phyloP scores from a whole-genome alignment of 2,797 vertebrate species.

The Phaenicophaeus curvirostris region DNA sequence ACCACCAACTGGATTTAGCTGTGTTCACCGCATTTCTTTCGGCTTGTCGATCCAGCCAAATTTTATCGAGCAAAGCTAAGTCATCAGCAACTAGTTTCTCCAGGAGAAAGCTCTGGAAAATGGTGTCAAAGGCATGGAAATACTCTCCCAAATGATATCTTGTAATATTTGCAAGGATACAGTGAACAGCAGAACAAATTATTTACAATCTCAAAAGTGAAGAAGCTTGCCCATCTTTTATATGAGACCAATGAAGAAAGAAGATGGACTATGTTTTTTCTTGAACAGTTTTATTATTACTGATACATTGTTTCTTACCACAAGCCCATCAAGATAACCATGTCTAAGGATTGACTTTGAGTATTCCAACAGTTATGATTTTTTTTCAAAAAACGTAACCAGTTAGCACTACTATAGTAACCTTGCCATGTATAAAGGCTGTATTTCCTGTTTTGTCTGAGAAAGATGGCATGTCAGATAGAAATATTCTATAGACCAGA shows the following conservation, averaged over 20 bases:
- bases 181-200: not conserved
- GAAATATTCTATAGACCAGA: not conserved
- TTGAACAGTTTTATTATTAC: not conserved
- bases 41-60: too few relatives aligned
- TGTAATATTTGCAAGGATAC: not conserved
- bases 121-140: not conserved
- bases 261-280: not conserved
- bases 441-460: not conserved
- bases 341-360: not conserved
- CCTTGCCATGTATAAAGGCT: not conserved
- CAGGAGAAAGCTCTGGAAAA: too few relatives aligned
- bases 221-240: not conserved
- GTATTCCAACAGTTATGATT: not conserved
- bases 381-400: not conserved
- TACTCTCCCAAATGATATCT: not conserved
- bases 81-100: too few relatives aligned
- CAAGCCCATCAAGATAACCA: not conserved
- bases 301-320: not conserved
- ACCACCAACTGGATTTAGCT: too few relatives aligned
- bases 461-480: not conserved
- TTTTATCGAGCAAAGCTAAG: too few relatives aligned
- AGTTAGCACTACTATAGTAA: not conserved
- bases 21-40: too few relatives aligned
- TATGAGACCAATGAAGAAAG: not conserved
- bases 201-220: not conserved